These are phyloP conservation scores for Pyrochroa serraticornis DNA, from an alignment of 2,888 invertebrate species.

Conservation along the genomic window DNA sequence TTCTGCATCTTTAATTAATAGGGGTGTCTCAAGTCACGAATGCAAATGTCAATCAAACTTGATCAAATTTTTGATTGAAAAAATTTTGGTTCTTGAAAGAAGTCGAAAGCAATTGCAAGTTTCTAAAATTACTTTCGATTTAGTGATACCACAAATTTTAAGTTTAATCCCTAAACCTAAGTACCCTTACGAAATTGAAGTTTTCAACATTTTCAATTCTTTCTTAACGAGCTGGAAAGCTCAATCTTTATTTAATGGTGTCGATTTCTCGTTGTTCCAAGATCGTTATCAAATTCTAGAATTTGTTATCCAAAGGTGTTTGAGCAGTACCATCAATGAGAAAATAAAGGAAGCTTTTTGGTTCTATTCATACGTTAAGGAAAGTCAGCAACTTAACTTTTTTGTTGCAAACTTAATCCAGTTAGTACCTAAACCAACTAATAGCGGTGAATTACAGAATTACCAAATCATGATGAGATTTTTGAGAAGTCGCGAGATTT, in stretches of 20 bases:
- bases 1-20: too few species aligned
- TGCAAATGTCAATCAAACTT: too few species aligned
- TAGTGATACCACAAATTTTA: too few species aligned
- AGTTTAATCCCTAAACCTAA: conserved; percentile 14
- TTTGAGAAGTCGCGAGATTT: neutral
- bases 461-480: neutral
- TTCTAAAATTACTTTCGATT: too few species aligned
- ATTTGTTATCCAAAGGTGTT: neutral
- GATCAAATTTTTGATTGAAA: too few species aligned
- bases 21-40: too few species aligned
- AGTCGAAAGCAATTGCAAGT: too few species aligned
- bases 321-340: neutral
- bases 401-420: conserved; percentile 2
- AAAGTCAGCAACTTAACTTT: neutral
- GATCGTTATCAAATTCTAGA: conserved; percentile 2
- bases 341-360: conserved; percentile 3
- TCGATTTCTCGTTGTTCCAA: conserved; percentile 5
- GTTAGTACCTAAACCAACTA: conserved; percentile 3
- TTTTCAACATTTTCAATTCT: conserved; percentile 11
- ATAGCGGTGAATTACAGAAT: neutral
- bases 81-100: too few species aligned
- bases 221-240: conserved; percentile 17
- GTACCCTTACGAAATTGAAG: conserved; percentile 10
- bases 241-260: conserved; percentile 1
- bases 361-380: neutral